Base-by-base conservation (phyloP, 2,797 vertebrate species). In the Microctenopoma lineatum region DNA sequence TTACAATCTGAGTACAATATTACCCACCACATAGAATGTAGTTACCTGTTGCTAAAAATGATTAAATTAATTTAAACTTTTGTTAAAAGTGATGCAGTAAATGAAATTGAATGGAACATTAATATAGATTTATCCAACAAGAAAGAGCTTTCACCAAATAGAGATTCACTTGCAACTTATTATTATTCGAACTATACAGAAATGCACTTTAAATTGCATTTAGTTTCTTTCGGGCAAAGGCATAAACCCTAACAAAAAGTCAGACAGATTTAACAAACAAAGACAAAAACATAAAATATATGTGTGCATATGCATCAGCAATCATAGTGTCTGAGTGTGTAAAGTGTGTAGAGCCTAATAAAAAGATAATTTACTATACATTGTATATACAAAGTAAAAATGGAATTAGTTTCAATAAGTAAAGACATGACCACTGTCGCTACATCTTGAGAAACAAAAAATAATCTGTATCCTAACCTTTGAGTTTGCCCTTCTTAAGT, bases 61-160 rank as follows among this genome's bases (percentile, higher is more conserved):
- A 44, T 50, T 10, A 25, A 50, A 66, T 71, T 7, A 46, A 55
- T 56, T 21, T 21, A 21, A 21, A 21, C 21, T 21, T 21, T 59
- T 38, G 36, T 8, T 38, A 38, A 38, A 38, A 11, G 5, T 38
- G 9, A 29, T 29, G 27, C 27, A 29, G 27, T 29, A 29, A 29
- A 29, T 29, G 3, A 8, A 25, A 26, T 1, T 25, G n/a, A 38
- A 38, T 21, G 21, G 21, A 32, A 21, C 52, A 12, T 12, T 11
- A 6, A 38, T 21, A 38, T 55, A 21, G n/a, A 21, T 21, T 47
- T 21, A 25, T 18, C 0, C 13, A 34, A 21, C 8, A 29, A 12
- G 16, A 18, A 21, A 15, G 21, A 12, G 13, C 3, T 18, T 32
- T 42, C n/a, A 34, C 8, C 9, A 27, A 21, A 4, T 27, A 44